These are phyloP conservation scores for Ptilodon capucinus DNA, from an alignment of 2,888 invertebrate species.

Conservation along the genomic window DNA sequence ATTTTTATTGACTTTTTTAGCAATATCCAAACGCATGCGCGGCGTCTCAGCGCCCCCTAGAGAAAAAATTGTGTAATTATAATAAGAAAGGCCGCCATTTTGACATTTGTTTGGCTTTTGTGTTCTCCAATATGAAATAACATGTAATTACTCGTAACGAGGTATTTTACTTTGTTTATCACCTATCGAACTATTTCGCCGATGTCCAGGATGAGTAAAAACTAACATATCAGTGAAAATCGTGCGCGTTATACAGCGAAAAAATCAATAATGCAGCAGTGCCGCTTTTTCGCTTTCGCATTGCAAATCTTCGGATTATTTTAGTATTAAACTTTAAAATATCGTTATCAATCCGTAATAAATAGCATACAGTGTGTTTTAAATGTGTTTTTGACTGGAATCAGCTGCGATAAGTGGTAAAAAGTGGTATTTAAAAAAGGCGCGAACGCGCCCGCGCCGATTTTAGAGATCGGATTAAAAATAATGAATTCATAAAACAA, in stretches of 20 bases:
- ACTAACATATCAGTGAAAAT: slow-evolving; percentile 45
- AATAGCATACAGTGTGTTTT: slow-evolving; percentile 25
- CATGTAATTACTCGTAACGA: slow-evolving; percentile 58
- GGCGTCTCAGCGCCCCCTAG: slow-evolving; percentile 60
- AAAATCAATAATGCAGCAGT: slow-evolving; percentile 72
- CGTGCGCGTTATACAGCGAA: slow-evolving; percentile 49
- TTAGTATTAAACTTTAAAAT: slow-evolving; percentile 25
- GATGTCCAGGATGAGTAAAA: slow-evolving; percentile 38
- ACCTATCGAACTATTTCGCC: slow-evolving; percentile 36
- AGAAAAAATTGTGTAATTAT: slow-evolving; percentile 40
- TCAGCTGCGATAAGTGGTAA: slow-evolving; percentile 31
- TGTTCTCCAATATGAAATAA: slow-evolving; percentile 63
- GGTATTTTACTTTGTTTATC: slow-evolving; percentile 45
- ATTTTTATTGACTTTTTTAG: slow-evolving; percentile 52
- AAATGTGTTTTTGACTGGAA: slow-evolving; percentile 16
- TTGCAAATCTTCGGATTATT: slow-evolving; percentile 48
- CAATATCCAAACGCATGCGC: slow-evolving; percentile 73
- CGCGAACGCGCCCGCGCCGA: slow-evolving; percentile 65
- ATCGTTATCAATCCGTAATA: slow-evolving; percentile 16
- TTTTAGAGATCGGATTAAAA: slow-evolving; percentile 40
- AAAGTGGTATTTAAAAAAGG: slow-evolving; percentile 66
- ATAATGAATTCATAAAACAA: slow-evolving; percentile 47
- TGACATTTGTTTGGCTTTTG: slow-evolving; percentile 83
- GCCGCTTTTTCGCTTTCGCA: slow-evolving; percentile 76
- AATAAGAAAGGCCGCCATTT: slow-evolving; percentile 78